Conservation (phyloP, 1,140 invertebrate species). For the Pseudomyrmex pallidus region DNA sequence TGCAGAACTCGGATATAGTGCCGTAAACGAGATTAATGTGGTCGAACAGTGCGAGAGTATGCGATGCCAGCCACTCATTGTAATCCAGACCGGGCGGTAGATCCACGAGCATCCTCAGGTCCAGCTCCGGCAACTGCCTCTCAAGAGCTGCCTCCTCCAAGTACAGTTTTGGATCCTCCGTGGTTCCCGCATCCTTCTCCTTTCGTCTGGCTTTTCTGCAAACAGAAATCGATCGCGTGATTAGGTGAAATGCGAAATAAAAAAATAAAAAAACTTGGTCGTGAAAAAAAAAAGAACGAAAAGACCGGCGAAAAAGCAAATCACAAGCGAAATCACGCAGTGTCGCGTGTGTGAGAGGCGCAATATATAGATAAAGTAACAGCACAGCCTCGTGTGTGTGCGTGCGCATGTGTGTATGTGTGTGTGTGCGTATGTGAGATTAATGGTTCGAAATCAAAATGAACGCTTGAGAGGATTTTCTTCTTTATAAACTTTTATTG, state of each 20-base stretch:
- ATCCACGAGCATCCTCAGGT: slow-evolving; percentile 96
- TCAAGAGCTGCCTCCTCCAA: slow-evolving; percentile 97
- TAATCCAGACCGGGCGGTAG: slow-evolving; percentile 97
- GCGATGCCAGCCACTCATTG: slow-evolving; percentile 99
- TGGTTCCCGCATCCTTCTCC: slow-evolving; percentile 94
- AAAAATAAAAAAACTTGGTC: neutral
- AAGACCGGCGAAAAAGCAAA: slow-evolving; percentile 14
- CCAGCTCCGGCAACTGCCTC: slow-evolving; percentile 95
- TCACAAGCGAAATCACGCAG: slow-evolving; percentile 30
- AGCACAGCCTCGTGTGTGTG: slow-evolving; percentile 20
- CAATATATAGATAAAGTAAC: slow-evolving; percentile 24
- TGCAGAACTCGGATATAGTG: slow-evolving; percentile 99
- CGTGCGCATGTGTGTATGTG: no score
- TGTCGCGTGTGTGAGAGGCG: slow-evolving; percentile 21
- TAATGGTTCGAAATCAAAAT: slow-evolving; percentile 39
- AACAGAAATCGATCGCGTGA: slow-evolving; percentile 41
- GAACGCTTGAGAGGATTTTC: neutral
- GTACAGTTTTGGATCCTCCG: slow-evolving; percentile 97
- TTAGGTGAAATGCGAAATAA: neutral
- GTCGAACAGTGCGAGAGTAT: slow-evolving; percentile 98
- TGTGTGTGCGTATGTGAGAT: neutral
- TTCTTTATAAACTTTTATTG: neutral
- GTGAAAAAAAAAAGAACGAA: neutral
- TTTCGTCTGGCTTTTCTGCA: slow-evolving; percentile 98
- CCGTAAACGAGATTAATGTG: slow-evolving; percentile 99